These are phyloP conservation scores for Drosophila infuscata DNA, from an alignment of 2,888 invertebrate genomes.

Conservation along the genomic window DNA sequence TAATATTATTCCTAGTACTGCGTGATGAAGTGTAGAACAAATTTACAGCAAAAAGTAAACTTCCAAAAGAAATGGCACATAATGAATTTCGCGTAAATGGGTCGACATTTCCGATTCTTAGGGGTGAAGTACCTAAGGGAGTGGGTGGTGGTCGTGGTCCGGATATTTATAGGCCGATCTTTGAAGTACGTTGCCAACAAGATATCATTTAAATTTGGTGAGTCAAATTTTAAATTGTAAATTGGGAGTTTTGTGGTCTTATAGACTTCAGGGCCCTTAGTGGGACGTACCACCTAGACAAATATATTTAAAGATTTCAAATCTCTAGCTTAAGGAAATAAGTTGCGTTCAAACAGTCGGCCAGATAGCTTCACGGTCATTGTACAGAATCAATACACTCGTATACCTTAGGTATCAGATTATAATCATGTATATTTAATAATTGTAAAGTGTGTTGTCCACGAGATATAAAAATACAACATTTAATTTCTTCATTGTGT, in stretches of 20 bases:
- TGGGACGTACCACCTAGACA: background rate
- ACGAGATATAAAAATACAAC: background rate
- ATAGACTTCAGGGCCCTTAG: background rate
- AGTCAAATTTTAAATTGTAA: background rate
- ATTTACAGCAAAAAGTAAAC: background rate
- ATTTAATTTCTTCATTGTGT: background rate
- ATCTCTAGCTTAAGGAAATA: background rate
- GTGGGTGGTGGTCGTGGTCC: background rate
- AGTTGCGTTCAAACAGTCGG: background rate
- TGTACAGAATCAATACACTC: background rate
- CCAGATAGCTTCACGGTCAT: background rate
- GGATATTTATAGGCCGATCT: background rate
- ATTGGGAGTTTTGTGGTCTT: background rate
- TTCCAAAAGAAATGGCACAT: background rate
- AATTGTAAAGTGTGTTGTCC: constrained; percentile 7
- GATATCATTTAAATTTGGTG: background rate
- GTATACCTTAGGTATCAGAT: background rate
- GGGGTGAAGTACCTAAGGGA: background rate
- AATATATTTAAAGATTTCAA: background rate
- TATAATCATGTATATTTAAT: background rate
- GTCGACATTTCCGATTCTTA: background rate
- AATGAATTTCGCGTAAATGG: background rate
- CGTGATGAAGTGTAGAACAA: background rate
- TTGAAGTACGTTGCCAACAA: background rate
- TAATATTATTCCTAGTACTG: background rate